phyloP scores from a whole-genome alignment of 2,797 vertebrate genomes.

The Amblyraja radiata region DNA sequence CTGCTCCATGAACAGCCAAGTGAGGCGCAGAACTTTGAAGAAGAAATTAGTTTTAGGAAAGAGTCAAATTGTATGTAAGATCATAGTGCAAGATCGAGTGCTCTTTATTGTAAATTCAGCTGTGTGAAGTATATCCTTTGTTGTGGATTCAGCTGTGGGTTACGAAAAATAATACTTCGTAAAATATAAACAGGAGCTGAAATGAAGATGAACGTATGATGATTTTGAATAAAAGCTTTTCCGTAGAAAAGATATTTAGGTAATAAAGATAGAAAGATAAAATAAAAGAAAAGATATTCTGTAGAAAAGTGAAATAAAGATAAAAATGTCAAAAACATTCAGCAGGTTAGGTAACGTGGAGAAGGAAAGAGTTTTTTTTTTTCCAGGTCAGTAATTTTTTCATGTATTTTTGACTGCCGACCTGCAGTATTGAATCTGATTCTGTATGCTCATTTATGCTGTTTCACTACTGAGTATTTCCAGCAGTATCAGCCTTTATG shows the following conservation, averaged over 20 bases:
- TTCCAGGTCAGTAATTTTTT: background rate
- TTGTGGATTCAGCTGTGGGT: background rate
- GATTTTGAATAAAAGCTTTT: background rate
- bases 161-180: background rate
- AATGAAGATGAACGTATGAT: background rate
- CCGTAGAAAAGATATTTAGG: too few species aligned
- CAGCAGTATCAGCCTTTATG: background rate
- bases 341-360: background rate
- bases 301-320: background rate
- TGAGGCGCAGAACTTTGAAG: slow-evolving; percentile 48
- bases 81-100: background rate
- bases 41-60: slow-evolving; percentile 52
- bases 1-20: slow-evolving; percentile 48
- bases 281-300: background rate
- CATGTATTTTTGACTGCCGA: background rate
- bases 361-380: background rate
- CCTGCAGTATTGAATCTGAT: background rate
- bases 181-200: background rate
- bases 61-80: slow-evolving; percentile 42
- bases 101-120: background rate
- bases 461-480: background rate
- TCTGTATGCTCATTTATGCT: background rate
- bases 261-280: too few species aligned
- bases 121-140: background rate
- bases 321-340: background rate